phyloP scores from a whole-genome alignment of 2,113 vertebrate species.

The Bos taurus region DNA sequence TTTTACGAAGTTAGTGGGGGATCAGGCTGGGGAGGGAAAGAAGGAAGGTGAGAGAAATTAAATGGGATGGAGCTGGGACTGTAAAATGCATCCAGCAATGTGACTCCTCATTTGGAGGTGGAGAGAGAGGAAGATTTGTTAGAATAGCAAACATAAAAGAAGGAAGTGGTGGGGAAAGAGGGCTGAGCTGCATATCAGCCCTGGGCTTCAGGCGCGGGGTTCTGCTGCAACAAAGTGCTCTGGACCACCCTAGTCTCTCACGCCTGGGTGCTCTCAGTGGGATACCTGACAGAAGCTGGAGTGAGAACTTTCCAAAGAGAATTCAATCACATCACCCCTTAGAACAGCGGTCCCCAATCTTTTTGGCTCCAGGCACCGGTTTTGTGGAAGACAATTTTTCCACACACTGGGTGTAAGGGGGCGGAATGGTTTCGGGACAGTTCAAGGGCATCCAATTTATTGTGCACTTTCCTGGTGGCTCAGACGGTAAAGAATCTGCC shows the following conservation, averaged over 20 bases:
- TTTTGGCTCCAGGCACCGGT: not conserved
- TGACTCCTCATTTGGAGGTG: not conserved
- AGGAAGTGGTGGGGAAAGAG: not conserved
- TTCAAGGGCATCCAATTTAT: not conserved
- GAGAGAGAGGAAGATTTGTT: not conserved
- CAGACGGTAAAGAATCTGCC: not conserved
- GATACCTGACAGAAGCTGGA: not conserved
- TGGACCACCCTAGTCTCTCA: not conserved
- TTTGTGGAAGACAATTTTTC: not conserved
- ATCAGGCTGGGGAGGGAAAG: not conserved
- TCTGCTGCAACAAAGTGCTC: not conserved
- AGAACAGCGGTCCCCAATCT: not conserved
- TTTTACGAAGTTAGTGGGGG: constrained; percentile 57
- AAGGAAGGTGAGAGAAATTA: constrained; percentile 35
- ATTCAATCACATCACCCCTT: not conserved
- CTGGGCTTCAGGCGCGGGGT: not conserved
- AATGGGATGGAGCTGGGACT: not conserved
- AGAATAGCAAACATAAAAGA: not conserved
- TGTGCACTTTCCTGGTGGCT: not conserved
- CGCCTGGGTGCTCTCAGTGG: accelerated
- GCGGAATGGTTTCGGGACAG: not conserved
- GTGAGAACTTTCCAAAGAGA: not conserved
- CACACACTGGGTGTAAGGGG: not conserved
- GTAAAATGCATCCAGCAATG: not conserved
- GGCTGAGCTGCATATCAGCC: not conserved